Percentiles rank a stretch among this genome's conserved stretches.
Evolutionary conservation across 2,888 invertebrate species (phyloP).

Genomic region (Eutolmus rufibarbis): DNA sequence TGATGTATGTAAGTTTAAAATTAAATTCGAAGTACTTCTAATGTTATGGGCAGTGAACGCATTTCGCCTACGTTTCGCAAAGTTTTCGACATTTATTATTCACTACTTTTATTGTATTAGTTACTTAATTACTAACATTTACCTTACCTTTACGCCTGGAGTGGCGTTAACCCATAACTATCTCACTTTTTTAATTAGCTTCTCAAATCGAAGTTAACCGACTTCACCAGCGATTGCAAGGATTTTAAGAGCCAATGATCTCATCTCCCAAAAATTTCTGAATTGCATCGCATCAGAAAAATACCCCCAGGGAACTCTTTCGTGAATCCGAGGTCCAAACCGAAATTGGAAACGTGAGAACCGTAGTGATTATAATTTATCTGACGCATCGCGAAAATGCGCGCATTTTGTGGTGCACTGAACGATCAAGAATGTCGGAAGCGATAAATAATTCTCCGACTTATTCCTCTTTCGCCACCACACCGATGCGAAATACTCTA

Average conservation of each 20-base stretch:
- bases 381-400: conserved; percentile 1
- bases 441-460: background rate
- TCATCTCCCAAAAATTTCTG: background rate
- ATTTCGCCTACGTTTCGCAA: no score
- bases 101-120: no score
- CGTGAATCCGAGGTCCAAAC: background rate
- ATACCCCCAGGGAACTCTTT: background rate
- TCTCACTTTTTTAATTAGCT: background rate
- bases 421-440: background rate
- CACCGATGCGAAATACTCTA: background rate
- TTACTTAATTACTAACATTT: no score
- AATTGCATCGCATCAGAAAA: background rate
- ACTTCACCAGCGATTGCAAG: background rate
- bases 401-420: background rate
- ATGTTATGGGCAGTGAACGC: no score
- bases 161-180: no score
- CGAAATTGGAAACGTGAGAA: conserved; percentile 8
- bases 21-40: no score
- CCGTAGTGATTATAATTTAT: conserved; percentile 13
- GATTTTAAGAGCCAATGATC: background rate
- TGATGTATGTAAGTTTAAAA: no score
- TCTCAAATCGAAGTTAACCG: background rate
- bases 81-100: no score
- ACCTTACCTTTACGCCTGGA: no score
- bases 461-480: background rate